Evolutionary conservation across 2,797 vertebrate species (phyloP).

Genomic region (Glyptemys insculpta): DNA sequence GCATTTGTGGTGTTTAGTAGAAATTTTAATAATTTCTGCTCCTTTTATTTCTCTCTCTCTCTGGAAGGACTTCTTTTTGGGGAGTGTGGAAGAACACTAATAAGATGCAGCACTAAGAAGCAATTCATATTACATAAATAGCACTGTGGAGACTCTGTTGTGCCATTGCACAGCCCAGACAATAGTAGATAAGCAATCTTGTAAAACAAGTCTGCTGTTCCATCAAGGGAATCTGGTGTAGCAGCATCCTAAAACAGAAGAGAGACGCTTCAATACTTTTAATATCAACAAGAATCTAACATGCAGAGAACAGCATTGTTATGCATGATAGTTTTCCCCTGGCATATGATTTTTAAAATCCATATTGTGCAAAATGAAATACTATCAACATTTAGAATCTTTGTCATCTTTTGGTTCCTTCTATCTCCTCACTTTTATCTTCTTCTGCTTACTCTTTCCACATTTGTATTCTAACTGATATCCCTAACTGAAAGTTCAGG

Average conservation of each 20-base stretch:
- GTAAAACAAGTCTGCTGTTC: constrained; percentile 16
- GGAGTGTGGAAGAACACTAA: neutral
- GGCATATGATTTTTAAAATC: neutral
- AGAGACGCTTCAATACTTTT: constrained; percentile 2
- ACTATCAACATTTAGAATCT: neutral
- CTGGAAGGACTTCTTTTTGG: neutral
- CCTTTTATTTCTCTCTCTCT: neutral
- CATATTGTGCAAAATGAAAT: neutral
- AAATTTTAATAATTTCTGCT: neutral
- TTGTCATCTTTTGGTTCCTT: neutral
- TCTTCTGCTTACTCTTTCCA: neutral
- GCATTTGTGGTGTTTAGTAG: neutral
- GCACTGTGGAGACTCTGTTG: neutral
- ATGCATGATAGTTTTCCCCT: neutral
- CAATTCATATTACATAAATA: neutral
- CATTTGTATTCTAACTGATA: constrained; percentile 1
- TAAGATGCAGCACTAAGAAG: neutral
- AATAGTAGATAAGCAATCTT: neutral
- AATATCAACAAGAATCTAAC: neutral
- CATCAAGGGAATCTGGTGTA: neutral
- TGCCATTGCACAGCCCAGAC: neutral
- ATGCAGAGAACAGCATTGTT: neutral
- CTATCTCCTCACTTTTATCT: neutral
- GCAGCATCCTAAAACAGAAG: constrained; percentile 12
- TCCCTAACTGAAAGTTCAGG: neutral